Conservation (phyloP, 53 echinoderm and acorn worm genomes). For the Henricia sp. region DNA sequence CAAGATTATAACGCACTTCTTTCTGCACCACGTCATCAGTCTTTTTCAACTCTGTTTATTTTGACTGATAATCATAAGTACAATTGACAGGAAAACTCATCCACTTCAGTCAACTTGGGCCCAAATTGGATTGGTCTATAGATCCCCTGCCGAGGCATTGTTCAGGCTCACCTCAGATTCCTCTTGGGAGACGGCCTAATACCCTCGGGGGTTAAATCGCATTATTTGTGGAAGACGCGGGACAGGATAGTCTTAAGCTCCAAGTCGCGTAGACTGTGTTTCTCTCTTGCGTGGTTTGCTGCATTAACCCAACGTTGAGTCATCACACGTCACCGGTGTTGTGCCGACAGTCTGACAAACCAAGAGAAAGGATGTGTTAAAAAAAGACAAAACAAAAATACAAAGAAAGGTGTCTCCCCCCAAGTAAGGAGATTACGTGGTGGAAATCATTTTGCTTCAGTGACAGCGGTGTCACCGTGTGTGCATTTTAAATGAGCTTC, state of each 20-base stretch:
- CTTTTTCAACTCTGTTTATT: conserved; percentile 4
- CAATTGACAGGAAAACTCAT: conserved; percentile 16
- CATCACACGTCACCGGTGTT: conserved; percentile 27
- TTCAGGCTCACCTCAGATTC: neutral
- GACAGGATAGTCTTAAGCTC: neutral
- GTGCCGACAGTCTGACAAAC: conserved; percentile 19
- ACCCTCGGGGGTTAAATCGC: conserved; percentile 12
- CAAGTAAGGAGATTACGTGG: conserved; percentile 54
- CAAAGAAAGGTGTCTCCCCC: neutral
- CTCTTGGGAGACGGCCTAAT: neutral
- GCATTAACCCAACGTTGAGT: conserved; percentile 40
- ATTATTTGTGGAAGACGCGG: neutral
- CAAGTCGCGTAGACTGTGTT: neutral
- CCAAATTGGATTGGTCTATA: conserved; percentile 14
- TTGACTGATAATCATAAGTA: neutral
- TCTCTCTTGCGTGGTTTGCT: conserved; percentile 43
- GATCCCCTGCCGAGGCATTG: neutral
- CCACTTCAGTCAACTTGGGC: conserved; percentile 10
- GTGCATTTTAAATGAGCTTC: conserved; percentile 34
- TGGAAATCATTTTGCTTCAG: conserved; percentile 43
- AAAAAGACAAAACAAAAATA: neutral
- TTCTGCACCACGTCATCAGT: conserved; percentile 35
- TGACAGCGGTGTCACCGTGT: conserved; percentile 30
- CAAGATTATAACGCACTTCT: neutral
- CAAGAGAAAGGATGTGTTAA: neutral